A percentile compares a stretch with the other conserved stretches of the same genome.
Evolutionary conservation across 2,113 vertebrate species (phyloP).

Genomic region (Tenebrosternarchus preto): DNA sequence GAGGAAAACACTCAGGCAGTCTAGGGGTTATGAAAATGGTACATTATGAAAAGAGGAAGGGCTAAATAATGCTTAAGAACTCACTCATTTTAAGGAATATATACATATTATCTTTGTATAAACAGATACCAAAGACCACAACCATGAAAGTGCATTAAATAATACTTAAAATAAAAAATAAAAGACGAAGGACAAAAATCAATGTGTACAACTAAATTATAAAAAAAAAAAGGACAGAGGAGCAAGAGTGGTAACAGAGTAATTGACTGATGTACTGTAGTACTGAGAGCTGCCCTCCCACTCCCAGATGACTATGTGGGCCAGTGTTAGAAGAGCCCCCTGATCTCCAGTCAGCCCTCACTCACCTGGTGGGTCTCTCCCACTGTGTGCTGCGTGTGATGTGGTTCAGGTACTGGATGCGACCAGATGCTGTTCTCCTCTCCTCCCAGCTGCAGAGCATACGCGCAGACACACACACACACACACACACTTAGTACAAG

Average conservation of each 20-base stretch:
- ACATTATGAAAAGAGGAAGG: background rate
- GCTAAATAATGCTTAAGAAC: background rate
- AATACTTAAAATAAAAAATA: too few relatives aligned
- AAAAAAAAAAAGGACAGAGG: too few relatives aligned
- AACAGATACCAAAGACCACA: background rate
- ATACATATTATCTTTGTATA: too few relatives aligned
- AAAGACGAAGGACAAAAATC: too few relatives aligned
- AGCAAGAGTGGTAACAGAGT: background rate
- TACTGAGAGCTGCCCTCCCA: background rate
- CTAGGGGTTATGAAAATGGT: background rate
- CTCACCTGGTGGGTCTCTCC: slow-evolving; percentile 96
- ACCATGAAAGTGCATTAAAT: background rate
- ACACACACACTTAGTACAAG: slow-evolving; percentile 3
- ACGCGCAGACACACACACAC: slow-evolving; percentile 43
- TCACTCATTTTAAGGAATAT: too few relatives aligned
- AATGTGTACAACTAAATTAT: too few relatives aligned
- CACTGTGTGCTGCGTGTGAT: slow-evolving; percentile 97
- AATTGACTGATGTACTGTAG: background rate
- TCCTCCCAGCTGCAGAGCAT: slow-evolving; percentile 90
- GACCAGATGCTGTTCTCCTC: slow-evolving; percentile 91
- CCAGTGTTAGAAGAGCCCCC: background rate
- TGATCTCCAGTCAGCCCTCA: background rate
- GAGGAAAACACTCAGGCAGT: background rate
- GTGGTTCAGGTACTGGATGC: slow-evolving; percentile 98
- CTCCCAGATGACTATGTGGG: background rate